These are phyloP conservation scores for Platerodrilus igneus DNA, from an alignment of 2,888 invertebrate species.

Conservation along the genomic window DNA sequence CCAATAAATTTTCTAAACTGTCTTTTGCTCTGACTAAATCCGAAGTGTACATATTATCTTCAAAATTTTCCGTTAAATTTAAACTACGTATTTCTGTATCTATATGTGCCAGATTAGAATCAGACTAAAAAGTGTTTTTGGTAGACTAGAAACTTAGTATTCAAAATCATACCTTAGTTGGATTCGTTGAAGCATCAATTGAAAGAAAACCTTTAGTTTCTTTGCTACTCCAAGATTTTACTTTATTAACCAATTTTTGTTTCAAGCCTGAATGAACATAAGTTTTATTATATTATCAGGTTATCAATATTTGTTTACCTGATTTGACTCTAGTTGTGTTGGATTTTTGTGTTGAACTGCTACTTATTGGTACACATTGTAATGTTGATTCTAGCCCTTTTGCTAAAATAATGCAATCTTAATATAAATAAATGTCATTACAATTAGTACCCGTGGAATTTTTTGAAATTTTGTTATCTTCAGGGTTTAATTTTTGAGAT, in stretches of 20 bases:
- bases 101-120: slow-evolving; percentile 11
- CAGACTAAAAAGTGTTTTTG: slow-evolving; percentile 13
- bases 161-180: neutral
- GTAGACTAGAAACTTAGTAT: neutral
- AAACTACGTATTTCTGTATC: slow-evolving; percentile 24
- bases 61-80: slow-evolving; percentile 22
- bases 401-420: slow-evolving; percentile 7
- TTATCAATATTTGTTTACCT: neutral
- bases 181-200: neutral
- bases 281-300: neutral
- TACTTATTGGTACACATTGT: slow-evolving; percentile 8
- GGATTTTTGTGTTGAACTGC: slow-evolving; percentile 12
- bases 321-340: slow-evolving; percentile 12
- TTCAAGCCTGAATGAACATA: slow-evolving; percentile 20
- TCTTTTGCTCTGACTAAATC: slow-evolving; percentile 36
- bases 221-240: slow-evolving; percentile 26
- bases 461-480: slow-evolving; percentile 19
- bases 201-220: slow-evolving; percentile 13
- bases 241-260: slow-evolving; percentile 27
- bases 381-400: slow-evolving; percentile 11
- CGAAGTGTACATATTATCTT: slow-evolving; percentile 24
- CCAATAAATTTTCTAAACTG: slow-evolving; percentile 38
- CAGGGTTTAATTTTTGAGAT: slow-evolving; percentile 17
- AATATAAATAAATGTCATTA: too few relatives aligned
- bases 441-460: slow-evolving; percentile 14